These are phyloP conservation scores for Drosophila differens DNA, from an alignment of 2,888 invertebrate species.

Conservation along the genomic window DNA sequence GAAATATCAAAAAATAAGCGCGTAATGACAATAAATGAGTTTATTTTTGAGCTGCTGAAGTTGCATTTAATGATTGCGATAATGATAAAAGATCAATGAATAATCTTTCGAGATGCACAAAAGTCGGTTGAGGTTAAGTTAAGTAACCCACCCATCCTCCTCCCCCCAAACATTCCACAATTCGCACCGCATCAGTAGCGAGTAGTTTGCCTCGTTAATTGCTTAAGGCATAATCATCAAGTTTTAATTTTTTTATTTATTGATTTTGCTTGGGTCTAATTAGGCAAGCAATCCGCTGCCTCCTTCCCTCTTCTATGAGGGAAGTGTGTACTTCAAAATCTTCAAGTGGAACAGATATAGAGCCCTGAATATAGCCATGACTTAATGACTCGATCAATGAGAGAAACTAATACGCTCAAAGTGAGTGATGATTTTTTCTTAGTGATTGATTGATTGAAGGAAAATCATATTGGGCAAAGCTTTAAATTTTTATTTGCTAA, in stretches of 20 bases:
- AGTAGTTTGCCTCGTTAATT: constrained; percentile 22
- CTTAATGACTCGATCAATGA: constrained; percentile 8
- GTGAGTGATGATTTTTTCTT: constrained; percentile 1
- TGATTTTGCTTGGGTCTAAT: constrained; percentile 40
- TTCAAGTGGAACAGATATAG: constrained; percentile 8
- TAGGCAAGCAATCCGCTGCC: constrained; percentile 14
- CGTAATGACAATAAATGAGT: constrained; percentile 58
- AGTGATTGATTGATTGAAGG: background rate
- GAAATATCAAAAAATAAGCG: constrained; percentile 4
- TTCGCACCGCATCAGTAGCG: constrained; percentile 7
- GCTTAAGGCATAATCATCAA: constrained; percentile 34
- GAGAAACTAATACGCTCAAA: constrained; percentile 30
- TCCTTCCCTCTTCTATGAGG: background rate
- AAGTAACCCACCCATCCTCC: background rate
- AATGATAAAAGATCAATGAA: constrained; percentile 57
- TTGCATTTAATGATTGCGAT: constrained; percentile 51
- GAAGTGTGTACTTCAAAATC: background rate
- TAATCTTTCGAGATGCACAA: constrained; percentile 20
- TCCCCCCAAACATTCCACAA: background rate
- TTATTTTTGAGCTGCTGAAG: constrained; percentile 43
- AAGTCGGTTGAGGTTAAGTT: constrained; percentile 66
- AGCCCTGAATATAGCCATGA: constrained; percentile 19
- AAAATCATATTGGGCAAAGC: background rate
- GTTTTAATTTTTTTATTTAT: constrained; percentile 32
- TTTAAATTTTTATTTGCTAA: background rate